phyloP scores from a whole-genome alignment of 2,888 invertebrate species.

The Ochlodes sylvanus region DNA sequence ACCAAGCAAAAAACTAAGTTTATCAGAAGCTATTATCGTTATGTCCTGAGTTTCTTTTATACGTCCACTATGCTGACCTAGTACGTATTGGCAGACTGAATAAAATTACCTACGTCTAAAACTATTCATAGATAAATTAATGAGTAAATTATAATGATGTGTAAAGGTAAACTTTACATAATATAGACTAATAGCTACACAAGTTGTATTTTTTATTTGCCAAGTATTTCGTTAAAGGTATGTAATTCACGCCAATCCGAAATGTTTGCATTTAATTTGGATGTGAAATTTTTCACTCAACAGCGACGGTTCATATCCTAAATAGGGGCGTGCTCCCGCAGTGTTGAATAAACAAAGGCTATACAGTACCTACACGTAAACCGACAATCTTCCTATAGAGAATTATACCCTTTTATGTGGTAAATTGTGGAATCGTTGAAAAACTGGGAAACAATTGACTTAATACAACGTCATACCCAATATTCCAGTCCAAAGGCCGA shows the following conservation, averaged over 20 bases:
- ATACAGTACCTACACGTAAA: neutral
- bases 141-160: too few relatives aligned
- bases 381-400: neutral
- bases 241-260: neutral
- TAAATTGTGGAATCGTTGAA: slow-evolving; percentile 13
- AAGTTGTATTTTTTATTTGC: neutral
- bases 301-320: neutral
- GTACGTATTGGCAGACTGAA: too few relatives aligned
- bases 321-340: neutral
- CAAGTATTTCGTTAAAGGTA: neutral
- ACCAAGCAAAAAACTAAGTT: too few relatives aligned
- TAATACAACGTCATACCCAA: slow-evolving; percentile 16
- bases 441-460: slow-evolving; percentile 18
- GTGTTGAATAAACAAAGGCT: slow-evolving; percentile 4
- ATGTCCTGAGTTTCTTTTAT: too few relatives aligned
- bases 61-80: too few relatives aligned
- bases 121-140: too few relatives aligned
- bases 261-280: slow-evolving; percentile 10
- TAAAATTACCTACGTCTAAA: too few relatives aligned
- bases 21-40: too few relatives aligned
- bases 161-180: too few relatives aligned
- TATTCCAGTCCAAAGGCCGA: slow-evolving; percentile 2
- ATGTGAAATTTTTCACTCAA: slow-evolving; percentile 5
- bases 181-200: neutral
- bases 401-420: neutral